Conservation (phyloP, 2,888 invertebrate genomes). For the Drosophila formosana region DNA sequence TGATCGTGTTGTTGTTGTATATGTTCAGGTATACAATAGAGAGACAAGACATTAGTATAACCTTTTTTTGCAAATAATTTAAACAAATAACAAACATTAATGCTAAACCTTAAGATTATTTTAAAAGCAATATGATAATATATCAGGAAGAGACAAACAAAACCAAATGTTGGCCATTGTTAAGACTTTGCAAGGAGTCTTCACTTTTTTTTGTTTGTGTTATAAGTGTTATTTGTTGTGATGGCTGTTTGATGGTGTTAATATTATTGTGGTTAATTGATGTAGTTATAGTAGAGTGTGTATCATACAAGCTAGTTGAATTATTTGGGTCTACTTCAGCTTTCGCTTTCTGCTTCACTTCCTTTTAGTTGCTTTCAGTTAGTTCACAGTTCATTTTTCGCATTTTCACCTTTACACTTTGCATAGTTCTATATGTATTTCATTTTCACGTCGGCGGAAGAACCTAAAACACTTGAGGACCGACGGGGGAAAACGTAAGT, state of each 20-base stretch:
- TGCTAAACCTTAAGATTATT: slow-evolving; percentile 64
- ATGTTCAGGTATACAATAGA: slow-evolving; percentile 79
- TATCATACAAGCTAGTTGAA: slow-evolving; percentile 37
- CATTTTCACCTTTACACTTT: slow-evolving; percentile 36
- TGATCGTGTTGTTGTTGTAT: slow-evolving; percentile 66
- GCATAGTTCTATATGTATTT: neutral
- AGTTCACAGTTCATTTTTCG: slow-evolving; percentile 25
- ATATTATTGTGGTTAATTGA: slow-evolving; percentile 33
- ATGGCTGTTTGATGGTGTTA: slow-evolving; percentile 39
- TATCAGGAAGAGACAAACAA: slow-evolving; percentile 19
- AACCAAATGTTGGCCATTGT: slow-evolving; percentile 16
- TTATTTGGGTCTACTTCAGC: slow-evolving; percentile 22
- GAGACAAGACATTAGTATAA: slow-evolving; percentile 79
- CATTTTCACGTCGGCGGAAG: neutral
- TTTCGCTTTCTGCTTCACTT: slow-evolving; percentile 13
- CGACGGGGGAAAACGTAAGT: slow-evolving; percentile 10
- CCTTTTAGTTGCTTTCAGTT: slow-evolving; percentile 19
- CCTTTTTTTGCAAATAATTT: slow-evolving; percentile 67
- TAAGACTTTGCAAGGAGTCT: slow-evolving; percentile 16
- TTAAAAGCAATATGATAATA: slow-evolving; percentile 39
- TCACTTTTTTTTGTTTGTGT: slow-evolving; percentile 11
- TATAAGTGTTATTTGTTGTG: slow-evolving; percentile 31
- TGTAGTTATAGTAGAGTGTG: slow-evolving; percentile 20
- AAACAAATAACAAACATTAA: slow-evolving; percentile 74
- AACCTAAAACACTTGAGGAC: slow-evolving; percentile 37